Percentiles rank a stretch among this genome's conserved stretches.
phyloP scores from a whole-genome alignment of 2,888 invertebrate species.

The Protonemura montana region DNA sequence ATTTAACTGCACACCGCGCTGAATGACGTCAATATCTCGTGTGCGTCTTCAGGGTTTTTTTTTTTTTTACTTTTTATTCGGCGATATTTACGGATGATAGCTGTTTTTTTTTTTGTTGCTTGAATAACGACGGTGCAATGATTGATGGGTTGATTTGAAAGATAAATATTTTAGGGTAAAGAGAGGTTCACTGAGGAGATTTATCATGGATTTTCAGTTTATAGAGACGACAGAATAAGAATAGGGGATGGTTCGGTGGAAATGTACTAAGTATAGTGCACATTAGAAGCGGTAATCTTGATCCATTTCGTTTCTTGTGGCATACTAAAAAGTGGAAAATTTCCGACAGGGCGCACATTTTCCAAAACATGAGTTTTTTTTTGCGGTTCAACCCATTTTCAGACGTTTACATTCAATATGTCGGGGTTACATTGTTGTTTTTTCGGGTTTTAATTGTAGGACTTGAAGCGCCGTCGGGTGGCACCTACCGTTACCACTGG shows the following conservation, averaged over 20 bases:
- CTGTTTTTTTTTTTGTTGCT: not conserved
- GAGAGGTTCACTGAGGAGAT: not conserved
- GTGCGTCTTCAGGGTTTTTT: not conserved
- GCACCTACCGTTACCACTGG: too few relatives aligned
- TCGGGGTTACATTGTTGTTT: too few relatives aligned
- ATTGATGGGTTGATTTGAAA: conserved; percentile 5
- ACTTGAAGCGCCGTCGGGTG: too few relatives aligned
- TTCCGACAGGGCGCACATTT: too few relatives aligned
- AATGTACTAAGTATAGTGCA: not conserved
- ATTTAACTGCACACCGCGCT: not conserved
- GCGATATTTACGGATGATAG: not conserved
- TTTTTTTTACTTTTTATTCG: not conserved
- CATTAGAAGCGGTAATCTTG: too few relatives aligned
- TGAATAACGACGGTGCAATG: not conserved
- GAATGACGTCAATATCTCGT: not conserved
- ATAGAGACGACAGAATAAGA: not conserved
- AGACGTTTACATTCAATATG: too few relatives aligned
- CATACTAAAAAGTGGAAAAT: too few relatives aligned
- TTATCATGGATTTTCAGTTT: not conserved
- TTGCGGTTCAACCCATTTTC: too few relatives aligned
- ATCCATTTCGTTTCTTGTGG: too few relatives aligned
- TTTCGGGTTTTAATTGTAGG: too few relatives aligned
- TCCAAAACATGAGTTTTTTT: too few relatives aligned
- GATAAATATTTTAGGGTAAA: not conserved
- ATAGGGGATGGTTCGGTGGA: not conserved